Conservation (phyloP, 2,113 vertebrate species). For the Eulemur macaco region DNA sequence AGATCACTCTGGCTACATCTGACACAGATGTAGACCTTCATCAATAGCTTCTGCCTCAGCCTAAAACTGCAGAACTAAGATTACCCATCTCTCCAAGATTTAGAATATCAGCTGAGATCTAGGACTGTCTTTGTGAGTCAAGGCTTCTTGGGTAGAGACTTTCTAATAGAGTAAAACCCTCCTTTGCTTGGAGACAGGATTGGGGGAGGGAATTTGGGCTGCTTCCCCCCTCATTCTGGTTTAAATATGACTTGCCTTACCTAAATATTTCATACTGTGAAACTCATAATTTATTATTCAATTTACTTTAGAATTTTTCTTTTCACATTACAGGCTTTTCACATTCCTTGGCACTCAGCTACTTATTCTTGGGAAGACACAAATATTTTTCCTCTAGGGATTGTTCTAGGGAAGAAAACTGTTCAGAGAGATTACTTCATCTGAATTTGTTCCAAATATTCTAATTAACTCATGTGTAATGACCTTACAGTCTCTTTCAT, state of each 20-base stretch:
- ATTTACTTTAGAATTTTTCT: too few relatives aligned
- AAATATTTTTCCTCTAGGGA: too few relatives aligned
- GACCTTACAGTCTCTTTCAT: too few relatives aligned
- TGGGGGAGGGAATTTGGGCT: background rate
- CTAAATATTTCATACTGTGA: too few relatives aligned
- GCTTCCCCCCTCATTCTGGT: background rate
- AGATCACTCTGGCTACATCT: background rate
- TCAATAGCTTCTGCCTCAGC: background rate
- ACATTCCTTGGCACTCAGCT: too few relatives aligned
- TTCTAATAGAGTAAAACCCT: background rate
- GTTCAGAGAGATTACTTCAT: too few relatives aligned
- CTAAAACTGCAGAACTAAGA: background rate
- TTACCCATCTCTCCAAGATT: background rate
- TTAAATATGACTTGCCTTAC: background rate
- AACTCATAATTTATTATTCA: background rate
- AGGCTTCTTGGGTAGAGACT: background rate
- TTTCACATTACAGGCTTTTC: too few relatives aligned
- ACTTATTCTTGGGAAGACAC: too few relatives aligned
- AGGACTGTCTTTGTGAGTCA: background rate
- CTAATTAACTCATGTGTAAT: too few relatives aligned
- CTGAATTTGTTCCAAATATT: too few relatives aligned
- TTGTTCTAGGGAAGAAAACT: too few relatives aligned
- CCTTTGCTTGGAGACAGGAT: background rate
- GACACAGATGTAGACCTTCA: background rate
- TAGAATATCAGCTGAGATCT: background rate